Base-by-base conservation (phyloP, 2,888 invertebrate genomes). In the Oeneis ivallda region DNA sequence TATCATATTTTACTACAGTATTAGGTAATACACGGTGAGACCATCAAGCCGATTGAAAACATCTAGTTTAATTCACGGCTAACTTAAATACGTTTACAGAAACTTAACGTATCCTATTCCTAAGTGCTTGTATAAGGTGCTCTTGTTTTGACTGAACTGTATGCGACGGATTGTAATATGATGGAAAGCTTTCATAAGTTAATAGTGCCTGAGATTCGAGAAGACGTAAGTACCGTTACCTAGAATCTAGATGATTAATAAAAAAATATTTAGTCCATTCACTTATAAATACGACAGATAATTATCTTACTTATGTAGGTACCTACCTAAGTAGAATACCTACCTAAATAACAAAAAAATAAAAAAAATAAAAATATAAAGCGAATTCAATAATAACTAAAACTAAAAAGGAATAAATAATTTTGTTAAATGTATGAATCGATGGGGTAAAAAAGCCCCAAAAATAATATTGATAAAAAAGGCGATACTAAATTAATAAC, bases 21-120 rank as follows among this genome's bases (percentile, higher is more conserved):
- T n/a, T n/a, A n/a, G n/a, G n/a, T 41, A 19, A 13, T 8, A 9
- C 15, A 9, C 47, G 8, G 47, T 17, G 17, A 47, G 47, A 17
- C 47, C 8, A 17, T 47, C 47, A 47, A 43, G 15, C 9, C 15
- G 15, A 0, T 9, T 17, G 8, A 15, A 47, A 41, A 41, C 59
- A 60, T 63, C 60, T 37, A 9, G 66, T 64, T 57, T 50, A 71
- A 68, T 75, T 75, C n/a, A 80, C 79, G 78, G 78, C 83, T 83
- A 79, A 86, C 80, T 83, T 85, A 81, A 83, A 80, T 43, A 54
- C 60, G 34, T 59, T 50, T 41, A 17, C 13, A 54, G 10, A 64
- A 65, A 57, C 39, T 49, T 62, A 65, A 66, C 66, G 57, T 64
- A n/a, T 26, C 26, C 26, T 26, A 26, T 4, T 26, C 26, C 26